Evolutionary conservation across 2,797 vertebrate genomes (phyloP).

Genomic region (Halcyon badia): DNA sequence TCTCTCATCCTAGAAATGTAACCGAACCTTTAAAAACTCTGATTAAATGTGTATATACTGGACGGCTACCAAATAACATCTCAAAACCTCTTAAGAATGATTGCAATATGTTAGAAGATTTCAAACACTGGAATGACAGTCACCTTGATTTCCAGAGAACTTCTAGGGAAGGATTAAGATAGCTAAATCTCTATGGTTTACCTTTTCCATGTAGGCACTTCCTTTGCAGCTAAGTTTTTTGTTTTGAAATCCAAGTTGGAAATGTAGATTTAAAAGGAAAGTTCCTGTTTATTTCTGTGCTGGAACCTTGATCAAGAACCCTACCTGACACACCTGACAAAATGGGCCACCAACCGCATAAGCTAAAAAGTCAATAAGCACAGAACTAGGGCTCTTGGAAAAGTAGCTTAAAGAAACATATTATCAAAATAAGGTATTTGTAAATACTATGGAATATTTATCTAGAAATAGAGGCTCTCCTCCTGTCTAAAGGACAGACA

Average conservation of each 20-base stretch:
- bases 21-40: background rate
- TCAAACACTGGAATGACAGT: background rate
- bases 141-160: background rate
- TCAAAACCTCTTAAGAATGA: background rate
- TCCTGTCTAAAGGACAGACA: background rate
- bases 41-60: background rate
- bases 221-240: background rate
- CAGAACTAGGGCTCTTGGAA: background rate
- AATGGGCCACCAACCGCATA: background rate
- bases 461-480: background rate
- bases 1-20: background rate
- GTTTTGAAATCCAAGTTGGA: background rate
- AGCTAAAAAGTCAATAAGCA: background rate
- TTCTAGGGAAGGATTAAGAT: background rate
- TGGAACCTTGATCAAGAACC: background rate
- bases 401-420: background rate
- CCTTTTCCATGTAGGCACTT: background rate
- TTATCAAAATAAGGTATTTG: background rate
- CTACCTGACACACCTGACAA: background rate
- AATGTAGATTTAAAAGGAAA: background rate
- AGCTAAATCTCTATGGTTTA: background rate
- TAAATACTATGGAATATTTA: background rate
- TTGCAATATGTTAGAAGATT: background rate
- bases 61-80: background rate
- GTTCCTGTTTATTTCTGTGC: background rate